These are phyloP conservation scores for Reticulitermes speratus DNA, from an alignment of 1,140 invertebrate genomes.

Conservation along the genomic window DNA sequence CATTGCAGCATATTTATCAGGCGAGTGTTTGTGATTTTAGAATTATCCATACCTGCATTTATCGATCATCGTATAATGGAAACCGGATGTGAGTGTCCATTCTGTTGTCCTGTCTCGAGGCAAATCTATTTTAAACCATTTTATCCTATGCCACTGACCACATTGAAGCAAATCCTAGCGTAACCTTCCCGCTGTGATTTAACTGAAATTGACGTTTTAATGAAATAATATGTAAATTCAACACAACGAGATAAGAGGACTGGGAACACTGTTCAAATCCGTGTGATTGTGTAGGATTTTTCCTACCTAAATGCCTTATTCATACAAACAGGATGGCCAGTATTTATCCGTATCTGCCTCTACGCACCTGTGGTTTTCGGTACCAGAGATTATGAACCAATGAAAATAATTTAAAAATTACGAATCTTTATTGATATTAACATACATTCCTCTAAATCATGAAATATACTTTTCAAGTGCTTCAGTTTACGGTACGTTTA, in stretches of 20 bases:
- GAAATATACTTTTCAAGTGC: no score
- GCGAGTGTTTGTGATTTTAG: not conserved
- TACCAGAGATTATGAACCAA: no score
- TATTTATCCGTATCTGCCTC: no score
- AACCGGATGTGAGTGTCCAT: not conserved
- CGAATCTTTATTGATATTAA: no score
- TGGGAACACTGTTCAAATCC: not conserved
- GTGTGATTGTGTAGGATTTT: no score
- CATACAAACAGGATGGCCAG: no score
- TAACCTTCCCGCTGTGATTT: not conserved
- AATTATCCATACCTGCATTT: not conserved
- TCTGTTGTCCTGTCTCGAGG: not conserved
- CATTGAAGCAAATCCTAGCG: not conserved
- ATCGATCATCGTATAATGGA: not conserved
- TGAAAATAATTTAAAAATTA: no score
- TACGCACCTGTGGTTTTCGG: no score
- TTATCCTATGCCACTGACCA: not conserved
- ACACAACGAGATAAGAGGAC: not conserved
- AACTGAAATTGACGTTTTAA: not conserved
- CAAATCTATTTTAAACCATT: not conserved
- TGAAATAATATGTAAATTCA: not conserved
- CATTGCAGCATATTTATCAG: not conserved
- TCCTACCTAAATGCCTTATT: no score
- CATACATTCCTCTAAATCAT: no score
- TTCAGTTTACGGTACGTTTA: no score